Base-by-base conservation (phyloP, 2,888 invertebrate species). In the Rotaria magnacalcarata region DNA sequence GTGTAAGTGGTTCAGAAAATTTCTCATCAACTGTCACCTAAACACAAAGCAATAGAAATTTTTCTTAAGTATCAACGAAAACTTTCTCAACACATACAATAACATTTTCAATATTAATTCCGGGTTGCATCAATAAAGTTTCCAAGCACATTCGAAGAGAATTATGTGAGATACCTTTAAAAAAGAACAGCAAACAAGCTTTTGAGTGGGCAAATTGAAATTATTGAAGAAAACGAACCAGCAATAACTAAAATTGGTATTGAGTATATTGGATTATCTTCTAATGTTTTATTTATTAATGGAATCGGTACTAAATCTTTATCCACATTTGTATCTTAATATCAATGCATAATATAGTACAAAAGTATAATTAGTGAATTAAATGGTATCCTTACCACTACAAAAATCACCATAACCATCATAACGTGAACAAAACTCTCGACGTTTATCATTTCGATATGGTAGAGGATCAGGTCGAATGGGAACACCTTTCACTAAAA, bases 51-150 rank as follows among this genome's bases (percentile, higher is more conserved):
- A 52, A 11, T 52, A 3, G 14, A 52, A 14, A 52, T 8, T 52
- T 14, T 52, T 52, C 52, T 60, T n/a, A 24, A 60, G 7, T 24
- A 58, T 19, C 11, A n/a, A 19, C 6, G 41, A 3, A 41, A 6
- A 43, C 21, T 2, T 21, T 47, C 1, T 21, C 19, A 80, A 4
- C 21, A 85, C 89, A 89, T 87, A 92, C 92, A 80, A 91, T 88
- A 43, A 92, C 92, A 88, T 90, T 90, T 21, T 90, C 89, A 14
- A 90, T 90, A 80, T 92, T 91, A 43, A 93, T 90, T 5, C 93
- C 93, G 43, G 92, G 92, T 89, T 93, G 93, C 88, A 92, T 90
- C 47, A 92, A 89, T 21, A 93, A 89, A 4, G 92, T 92, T 88
- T 92, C 91, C 86, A 93, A 88, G 34, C 92, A 91, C 87, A 91